A percentile compares a stretch with the other conserved stretches of the same genome.
Evolutionary conservation across 2,797 vertebrate species (phyloP).

Genomic region (Hylomyscus alleni): DNA sequence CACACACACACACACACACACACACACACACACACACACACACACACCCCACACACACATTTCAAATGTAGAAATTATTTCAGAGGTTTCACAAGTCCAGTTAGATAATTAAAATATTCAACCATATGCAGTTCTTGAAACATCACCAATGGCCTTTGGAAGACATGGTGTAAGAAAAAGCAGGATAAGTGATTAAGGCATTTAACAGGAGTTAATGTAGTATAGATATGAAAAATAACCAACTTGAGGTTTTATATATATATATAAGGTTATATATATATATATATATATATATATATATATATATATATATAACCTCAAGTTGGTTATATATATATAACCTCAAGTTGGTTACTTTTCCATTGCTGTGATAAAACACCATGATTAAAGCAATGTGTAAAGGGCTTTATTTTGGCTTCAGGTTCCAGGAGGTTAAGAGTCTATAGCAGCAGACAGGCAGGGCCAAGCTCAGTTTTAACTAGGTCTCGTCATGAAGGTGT

Average conservation of each 20-base stretch:
- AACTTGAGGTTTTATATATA: too few relatives aligned
- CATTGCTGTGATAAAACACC: not conserved
- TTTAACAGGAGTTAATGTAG: not conserved
- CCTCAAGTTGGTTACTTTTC: not conserved
- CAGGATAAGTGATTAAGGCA: not conserved
- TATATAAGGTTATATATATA: too few relatives aligned
- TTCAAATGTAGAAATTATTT: not conserved
- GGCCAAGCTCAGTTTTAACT: too few relatives aligned
- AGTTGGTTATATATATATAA: too few relatives aligned
- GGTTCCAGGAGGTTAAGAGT: not conserved
- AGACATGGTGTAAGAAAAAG: not conserved
- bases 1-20: too few relatives aligned
- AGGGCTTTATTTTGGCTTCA: not conserved
- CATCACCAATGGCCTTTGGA: not conserved
- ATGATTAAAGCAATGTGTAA: not conserved
- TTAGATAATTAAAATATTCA: not conserved
- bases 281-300: too few relatives aligned
- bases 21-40: too few relatives aligned
- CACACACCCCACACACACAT: too few relatives aligned
- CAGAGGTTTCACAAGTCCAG: not conserved
- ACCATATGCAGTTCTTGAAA: not conserved
- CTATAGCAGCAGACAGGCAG: not conserved
- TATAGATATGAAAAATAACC: not conserved
- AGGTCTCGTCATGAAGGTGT: too few relatives aligned
- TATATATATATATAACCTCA: not conserved